Percentiles rank a stretch among this genome's conserved stretches.
phyloP scores from a whole-genome alignment of 1,140 invertebrate genomes.

The Caenorhabditis briggsae region DNA sequence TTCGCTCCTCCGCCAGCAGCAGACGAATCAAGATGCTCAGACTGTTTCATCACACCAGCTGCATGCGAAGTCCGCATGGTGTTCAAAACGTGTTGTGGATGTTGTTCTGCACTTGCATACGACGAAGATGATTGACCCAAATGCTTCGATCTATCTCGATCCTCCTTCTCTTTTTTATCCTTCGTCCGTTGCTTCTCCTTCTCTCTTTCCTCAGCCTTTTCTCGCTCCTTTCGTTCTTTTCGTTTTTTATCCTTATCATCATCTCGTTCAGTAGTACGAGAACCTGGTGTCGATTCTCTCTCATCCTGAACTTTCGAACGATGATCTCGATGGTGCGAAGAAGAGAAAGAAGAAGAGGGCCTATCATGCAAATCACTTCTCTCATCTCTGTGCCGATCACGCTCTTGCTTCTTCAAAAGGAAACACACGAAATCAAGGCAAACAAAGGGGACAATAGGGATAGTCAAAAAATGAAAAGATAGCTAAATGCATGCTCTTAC shows the following conservation, averaged over 20 bases:
- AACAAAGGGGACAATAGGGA: neutral
- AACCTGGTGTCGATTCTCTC: slow-evolving; percentile 1
- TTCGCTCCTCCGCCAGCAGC: neutral
- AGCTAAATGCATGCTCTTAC: neutral
- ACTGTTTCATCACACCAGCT: neutral
- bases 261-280: neutral
- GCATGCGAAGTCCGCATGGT: neutral
- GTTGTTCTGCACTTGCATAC: neutral
- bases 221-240: neutral
- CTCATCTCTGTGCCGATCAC: neutral
- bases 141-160: neutral
- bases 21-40: neutral
- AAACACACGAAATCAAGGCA: slow-evolving; percentile 4
- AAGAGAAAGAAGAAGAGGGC: neutral
- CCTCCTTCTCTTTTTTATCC: slow-evolving; percentile 1
- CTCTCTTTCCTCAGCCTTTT: neutral
- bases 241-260: neutral
- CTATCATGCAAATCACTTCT: neutral
- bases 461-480: neutral
- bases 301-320: neutral
- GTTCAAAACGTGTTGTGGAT: neutral
- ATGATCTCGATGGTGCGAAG: neutral
- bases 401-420: slow-evolving; percentile 10
- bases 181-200: neutral
- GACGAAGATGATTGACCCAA: neutral